phyloP scores from a whole-genome alignment of 2,113 vertebrate genomes.

The Austrofundulus limnaeus region DNA sequence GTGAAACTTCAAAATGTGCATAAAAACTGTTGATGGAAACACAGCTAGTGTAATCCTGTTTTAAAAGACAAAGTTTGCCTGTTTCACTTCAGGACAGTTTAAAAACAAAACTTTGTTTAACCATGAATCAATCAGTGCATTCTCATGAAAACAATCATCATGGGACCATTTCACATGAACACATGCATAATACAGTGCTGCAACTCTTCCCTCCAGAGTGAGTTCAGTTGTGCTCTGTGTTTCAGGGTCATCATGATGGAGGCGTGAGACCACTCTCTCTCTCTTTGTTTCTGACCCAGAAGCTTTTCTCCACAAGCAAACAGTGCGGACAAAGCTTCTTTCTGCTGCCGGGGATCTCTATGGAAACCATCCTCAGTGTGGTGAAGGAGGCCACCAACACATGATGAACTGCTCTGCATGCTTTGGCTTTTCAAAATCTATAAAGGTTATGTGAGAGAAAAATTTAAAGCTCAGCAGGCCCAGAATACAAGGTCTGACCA shows the following conservation, averaged over 20 bases:
- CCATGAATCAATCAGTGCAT: too few species aligned
- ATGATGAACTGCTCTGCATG: constrained; percentile 5
- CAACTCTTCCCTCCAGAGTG: background rate
- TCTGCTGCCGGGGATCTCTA: constrained; percentile 57
- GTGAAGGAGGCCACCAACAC: constrained; percentile 31
- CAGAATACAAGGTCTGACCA: background rate
- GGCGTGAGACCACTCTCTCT: constrained; percentile 56
- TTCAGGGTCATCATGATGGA: constrained; percentile 55
- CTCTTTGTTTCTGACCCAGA: constrained; percentile 43
- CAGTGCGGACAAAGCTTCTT: constrained; percentile 61
- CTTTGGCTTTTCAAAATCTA: background rate
- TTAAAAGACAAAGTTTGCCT: too few species aligned
- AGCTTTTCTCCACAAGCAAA: constrained; percentile 52
- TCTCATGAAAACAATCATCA: too few species aligned
- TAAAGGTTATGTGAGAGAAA: background rate
- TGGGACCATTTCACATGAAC: constrained; percentile 34
- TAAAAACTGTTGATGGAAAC: too few species aligned
- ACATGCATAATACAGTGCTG: too few species aligned
- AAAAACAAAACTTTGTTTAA: too few species aligned
- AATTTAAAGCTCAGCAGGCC: background rate
- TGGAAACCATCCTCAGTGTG: constrained; percentile 47
- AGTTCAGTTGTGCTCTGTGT: constrained; percentile 30
- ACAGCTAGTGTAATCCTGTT: too few species aligned
- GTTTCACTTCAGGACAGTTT: too few species aligned
- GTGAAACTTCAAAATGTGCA: too few species aligned